Base-by-base conservation (phyloP, 2,888 invertebrate genomes). In the Ypsolopha scabrella region DNA sequence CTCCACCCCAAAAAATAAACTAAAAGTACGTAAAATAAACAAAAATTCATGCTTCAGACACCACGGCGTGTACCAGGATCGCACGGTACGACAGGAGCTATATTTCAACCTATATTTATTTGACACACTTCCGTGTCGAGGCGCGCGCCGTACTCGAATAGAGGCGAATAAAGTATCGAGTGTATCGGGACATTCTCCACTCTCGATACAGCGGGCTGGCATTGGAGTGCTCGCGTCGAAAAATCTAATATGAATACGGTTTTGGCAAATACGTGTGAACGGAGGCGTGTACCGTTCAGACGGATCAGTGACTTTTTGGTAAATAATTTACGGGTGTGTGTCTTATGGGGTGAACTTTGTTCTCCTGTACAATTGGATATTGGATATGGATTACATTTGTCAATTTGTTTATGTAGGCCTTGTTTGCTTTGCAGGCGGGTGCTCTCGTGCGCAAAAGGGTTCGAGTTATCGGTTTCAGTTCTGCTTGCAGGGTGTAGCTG, bases 231-330 rank as follows among this genome's bases (percentile, higher is more conserved):
- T 76, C 72, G 77, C 43, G 41, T 37, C 44, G 35, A 43, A 72
- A 76, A 80, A 82, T 81, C 80, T 81, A 83, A 83, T 82, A 83
- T 83, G 82, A 81, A 83, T 83, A 80, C 80, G 72, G 65, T 79
- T 81, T 79, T 74, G 79, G 81, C 68, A 70, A 79, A 80, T 77
- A 76, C 70, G 65, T 62, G 64, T 59, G 64, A 45, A 51, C 61
- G 59, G 33, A 49, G 49, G 33, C 49, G 41, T 39, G 70, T 63
- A 65, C 39, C 33, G 73, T 38, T 44, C 38, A 38, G 9, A n/a
- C 39, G 37, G 38, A 47, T 47, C 47, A 47, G 14, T 41, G 46
- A 41, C 46, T 47, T 33, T 39, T 35, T 7, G 41, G 47, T 51
- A 47, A 50, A 50, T 48, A 48, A 48, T 48, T 48, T 48, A 48